A percentile compares a stretch with the other conserved stretches of the same genome.
These are phyloP conservation scores for Metridium senile DNA, from an alignment of 92 coral and sea anemone species.

Conservation along the genomic window DNA sequence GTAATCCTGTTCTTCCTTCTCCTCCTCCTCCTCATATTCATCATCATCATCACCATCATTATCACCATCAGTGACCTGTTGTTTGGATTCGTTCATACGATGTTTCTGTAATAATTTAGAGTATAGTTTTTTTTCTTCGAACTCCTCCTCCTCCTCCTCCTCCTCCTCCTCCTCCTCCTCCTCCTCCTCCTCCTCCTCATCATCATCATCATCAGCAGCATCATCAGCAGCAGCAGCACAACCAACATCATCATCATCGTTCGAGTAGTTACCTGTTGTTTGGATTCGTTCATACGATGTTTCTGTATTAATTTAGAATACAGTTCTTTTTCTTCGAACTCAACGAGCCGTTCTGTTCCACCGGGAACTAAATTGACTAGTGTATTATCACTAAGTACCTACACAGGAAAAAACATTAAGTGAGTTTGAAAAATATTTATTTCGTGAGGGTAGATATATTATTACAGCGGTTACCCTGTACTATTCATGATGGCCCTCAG, in stretches of 20 bases:
- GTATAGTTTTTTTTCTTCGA: slow-evolving; percentile 80
- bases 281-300: slow-evolving; percentile 84
- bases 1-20: no score
- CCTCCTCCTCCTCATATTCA: neutral
- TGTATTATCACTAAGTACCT: slow-evolving; percentile 85
- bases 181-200: neutral
- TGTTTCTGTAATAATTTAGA: slow-evolving; percentile 71
- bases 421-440: no score
- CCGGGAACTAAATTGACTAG: slow-evolving; percentile 75
- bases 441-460: no score
- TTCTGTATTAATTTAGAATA: slow-evolving; percentile 74
- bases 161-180: neutral
- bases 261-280: slow-evolving; percentile 78
- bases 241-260: neutral
- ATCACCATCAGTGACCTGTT: slow-evolving; percentile 56
- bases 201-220: neutral
- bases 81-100: slow-evolving; percentile 81
- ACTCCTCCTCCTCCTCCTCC: slow-evolving; percentile 29
- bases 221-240: neutral
- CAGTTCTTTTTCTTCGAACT: slow-evolving; percentile 76
- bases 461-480: no score
- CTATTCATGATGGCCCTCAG: no score
- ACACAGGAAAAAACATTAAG: neutral
- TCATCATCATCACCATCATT: neutral
- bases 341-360: slow-evolving; percentile 84